Base-by-base conservation (phyloP, 2,888 invertebrate genomes). In the Bruchidius siliquastri region DNA sequence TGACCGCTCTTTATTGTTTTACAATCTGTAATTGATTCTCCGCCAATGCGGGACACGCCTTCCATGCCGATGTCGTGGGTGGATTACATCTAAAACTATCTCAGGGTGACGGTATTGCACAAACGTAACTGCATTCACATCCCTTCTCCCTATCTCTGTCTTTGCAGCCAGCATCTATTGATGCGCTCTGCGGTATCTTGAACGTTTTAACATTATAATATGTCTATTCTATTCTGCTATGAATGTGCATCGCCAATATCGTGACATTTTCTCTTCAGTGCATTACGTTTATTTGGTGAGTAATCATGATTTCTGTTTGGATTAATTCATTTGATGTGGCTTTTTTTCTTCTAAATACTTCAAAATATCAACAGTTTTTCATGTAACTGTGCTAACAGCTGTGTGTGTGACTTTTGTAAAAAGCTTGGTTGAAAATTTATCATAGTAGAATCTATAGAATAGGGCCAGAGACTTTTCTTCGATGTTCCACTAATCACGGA, bases 81-180 rank as follows among this genome's bases (percentile, higher is more conserved):
- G 18, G 49, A 49, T 49, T 3, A 76, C 75, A 76, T 77, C 69
- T 74, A 76, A 78, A 80, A 80, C 78, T 80, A 79, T 80, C 80
- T 80, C 78, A 78, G 79, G 80, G 80, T 80, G 79, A 80, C 78
- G 78, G 70, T 78, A 75, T 77, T 76, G 78, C 80, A 79, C 79
- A 81, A 78, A 67, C 75, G 13, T 49, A 49, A 49, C 18, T 49
- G 49, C 49, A 49, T 49, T 75, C 75, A 76, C 72, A 76, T 79
- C 82, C 80, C 81, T 81, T 81, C 81, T 82, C 81, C 79, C 74
- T 21, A 49, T 49, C 49, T 49, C 49, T 13, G 6, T 49, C 49
- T 13, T 13, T 49, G 49, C 30, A 30, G 30, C 10, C 49, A 13
- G 49, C 49, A 49, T 49, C 49, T 49, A 49, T 49, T 49, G 49